Evolutionary conservation across 2,888 invertebrate genomes (phyloP).

Genomic region (Melanchra persicariae): DNA sequence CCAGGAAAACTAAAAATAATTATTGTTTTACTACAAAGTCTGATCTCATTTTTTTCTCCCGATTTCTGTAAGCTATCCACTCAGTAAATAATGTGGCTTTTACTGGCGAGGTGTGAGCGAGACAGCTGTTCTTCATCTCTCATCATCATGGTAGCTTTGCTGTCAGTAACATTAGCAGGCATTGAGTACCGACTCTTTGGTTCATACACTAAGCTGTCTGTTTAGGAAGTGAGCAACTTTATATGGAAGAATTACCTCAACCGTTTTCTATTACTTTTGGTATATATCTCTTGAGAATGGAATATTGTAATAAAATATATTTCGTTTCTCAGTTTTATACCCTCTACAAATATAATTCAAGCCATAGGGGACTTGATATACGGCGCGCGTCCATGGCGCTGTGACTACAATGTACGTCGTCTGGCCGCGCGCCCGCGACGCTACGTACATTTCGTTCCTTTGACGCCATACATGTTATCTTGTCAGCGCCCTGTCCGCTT

Average conservation of each 20-base stretch:
- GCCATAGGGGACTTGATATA: too few species aligned
- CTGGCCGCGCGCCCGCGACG: too few species aligned
- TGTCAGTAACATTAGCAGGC: conserved; percentile 75
- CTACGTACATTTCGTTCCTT: too few species aligned
- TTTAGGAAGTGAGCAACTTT: conserved; percentile 1
- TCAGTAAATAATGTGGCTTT: conserved; percentile 59
- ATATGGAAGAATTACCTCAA: background rate
- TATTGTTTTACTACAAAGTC: too few species aligned
- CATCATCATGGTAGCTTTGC: conserved; percentile 75
- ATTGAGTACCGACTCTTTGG: conserved; percentile 77
- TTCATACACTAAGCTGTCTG: conserved; percentile 49
- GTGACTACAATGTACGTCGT: too few species aligned
- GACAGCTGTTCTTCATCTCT: conserved; percentile 71
- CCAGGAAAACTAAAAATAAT: too few species aligned
- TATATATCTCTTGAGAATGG: background rate
- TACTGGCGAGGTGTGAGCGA: conserved; percentile 80
- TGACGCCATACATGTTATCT: too few species aligned
- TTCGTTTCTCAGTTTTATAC: too few species aligned
- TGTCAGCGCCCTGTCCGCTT: too few species aligned
- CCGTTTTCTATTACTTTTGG: background rate
- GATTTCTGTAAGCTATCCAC: conserved; percentile 46
- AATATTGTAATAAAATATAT: background rate
- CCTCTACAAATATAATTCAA: too few species aligned
- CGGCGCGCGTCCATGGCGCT: too few species aligned
- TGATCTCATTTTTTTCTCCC: background rate